These are phyloP conservation scores for Lysandra bellargus DNA, from an alignment of 2,888 invertebrate species.

Conservation along the genomic window DNA sequence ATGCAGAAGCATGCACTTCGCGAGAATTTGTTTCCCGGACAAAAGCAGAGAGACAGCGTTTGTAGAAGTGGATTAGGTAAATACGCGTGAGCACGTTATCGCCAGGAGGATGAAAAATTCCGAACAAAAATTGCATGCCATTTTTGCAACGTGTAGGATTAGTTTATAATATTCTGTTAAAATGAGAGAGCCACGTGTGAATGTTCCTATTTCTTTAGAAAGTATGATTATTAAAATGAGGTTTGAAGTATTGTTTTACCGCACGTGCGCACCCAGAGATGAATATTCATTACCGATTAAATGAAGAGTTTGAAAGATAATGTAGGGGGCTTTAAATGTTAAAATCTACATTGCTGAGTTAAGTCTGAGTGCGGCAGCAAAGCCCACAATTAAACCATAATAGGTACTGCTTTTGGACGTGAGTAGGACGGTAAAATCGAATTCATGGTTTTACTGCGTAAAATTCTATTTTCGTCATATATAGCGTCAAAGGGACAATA, in stretches of 20 bases:
- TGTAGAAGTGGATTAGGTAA: constrained; percentile 14
- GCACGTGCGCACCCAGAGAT: too few species aligned
- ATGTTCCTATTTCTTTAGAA: background rate
- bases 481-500: background rate
- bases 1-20: constrained; percentile 18
- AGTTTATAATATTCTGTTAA: background rate
- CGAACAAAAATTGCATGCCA: background rate
- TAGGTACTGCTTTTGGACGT: too few species aligned
- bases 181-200: background rate
- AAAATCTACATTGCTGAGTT: too few species aligned
- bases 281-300: too few species aligned
- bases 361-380: too few species aligned
- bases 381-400: too few species aligned
- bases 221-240: too few species aligned
- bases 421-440: background rate
- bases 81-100: constrained; percentile 2
- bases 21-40: constrained; percentile 27
- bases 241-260: too few species aligned
- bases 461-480: background rate
- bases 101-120: background rate
- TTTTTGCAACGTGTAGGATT: background rate
- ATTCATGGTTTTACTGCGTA: background rate
- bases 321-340: too few species aligned
- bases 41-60: constrained; percentile 20
- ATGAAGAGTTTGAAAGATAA: too few species aligned